Evolutionary conservation across 2,113 vertebrate species (phyloP).

Genomic region (Fregetta grallaria): DNA sequence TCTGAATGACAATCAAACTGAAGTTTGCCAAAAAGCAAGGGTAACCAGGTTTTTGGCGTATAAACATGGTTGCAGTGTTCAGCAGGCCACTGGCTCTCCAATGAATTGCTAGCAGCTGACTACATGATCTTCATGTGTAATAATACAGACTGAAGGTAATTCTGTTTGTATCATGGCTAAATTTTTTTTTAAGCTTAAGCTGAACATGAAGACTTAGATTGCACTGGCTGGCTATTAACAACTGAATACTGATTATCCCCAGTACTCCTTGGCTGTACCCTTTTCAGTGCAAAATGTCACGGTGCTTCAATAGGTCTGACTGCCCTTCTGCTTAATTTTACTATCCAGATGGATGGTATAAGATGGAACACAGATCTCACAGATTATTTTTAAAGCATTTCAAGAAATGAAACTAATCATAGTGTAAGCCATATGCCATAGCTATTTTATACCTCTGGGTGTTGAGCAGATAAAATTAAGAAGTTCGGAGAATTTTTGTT

Average conservation of each 20-base stretch:
- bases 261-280: neutral
- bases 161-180: neutral
- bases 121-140: neutral
- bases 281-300: neutral
- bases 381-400: conserved; percentile 18
- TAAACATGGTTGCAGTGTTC: neutral
- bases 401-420: neutral
- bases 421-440: neutral
- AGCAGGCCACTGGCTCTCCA: neutral
- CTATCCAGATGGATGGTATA: neutral
- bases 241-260: neutral
- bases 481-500: neutral
- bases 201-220: neutral
- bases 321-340: neutral
- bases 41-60: neutral
- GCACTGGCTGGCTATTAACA: neutral
- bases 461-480: neutral
- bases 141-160: neutral
- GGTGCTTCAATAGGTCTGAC: neutral
- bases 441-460: neutral
- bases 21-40: neutral
- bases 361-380: neutral
- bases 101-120: neutral
- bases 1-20: neutral
- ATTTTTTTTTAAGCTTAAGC: neutral